Evolutionary conservation across 2,888 invertebrate species (phyloP).

Genomic region (Brachylomia viminalis): DNA sequence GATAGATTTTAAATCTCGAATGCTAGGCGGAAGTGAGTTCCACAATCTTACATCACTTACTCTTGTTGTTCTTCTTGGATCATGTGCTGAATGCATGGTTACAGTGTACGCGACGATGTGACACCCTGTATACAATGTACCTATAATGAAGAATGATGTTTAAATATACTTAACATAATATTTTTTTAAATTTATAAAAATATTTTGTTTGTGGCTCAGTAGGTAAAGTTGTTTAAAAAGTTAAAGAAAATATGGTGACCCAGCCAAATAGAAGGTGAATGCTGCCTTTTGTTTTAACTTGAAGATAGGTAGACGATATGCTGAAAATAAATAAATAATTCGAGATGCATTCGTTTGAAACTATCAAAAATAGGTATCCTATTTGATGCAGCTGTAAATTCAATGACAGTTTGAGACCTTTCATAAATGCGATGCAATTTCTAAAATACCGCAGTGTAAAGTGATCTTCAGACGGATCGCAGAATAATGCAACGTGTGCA

Average conservation of each 20-base stretch:
- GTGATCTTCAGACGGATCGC: slow-evolving; percentile 31
- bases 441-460: slow-evolving; percentile 49
- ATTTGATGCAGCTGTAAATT: slow-evolving; percentile 60
- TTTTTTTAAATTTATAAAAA: neutral
- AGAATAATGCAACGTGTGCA: neutral
- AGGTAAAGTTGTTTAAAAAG: neutral
- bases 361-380: slow-evolving; percentile 51
- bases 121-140: too few species aligned
- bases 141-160: too few species aligned
- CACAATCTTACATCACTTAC: too few species aligned
- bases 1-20: too few species aligned
- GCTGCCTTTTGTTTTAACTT: slow-evolving; percentile 8
- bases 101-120: too few species aligned
- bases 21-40: too few species aligned
- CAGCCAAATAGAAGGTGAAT: neutral
- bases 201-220: neutral
- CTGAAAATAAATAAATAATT: slow-evolving; percentile 54
- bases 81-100: too few species aligned
- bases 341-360: slow-evolving; percentile 35
- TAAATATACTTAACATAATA: too few species aligned
- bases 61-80: too few species aligned
- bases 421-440: slow-evolving; percentile 50
- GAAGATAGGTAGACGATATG: slow-evolving; percentile 4
- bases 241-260: neutral
- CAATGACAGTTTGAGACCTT: slow-evolving; percentile 61